phyloP scores from a whole-genome alignment of 2,797 vertebrate genomes.

The Gambusia yucatana region DNA sequence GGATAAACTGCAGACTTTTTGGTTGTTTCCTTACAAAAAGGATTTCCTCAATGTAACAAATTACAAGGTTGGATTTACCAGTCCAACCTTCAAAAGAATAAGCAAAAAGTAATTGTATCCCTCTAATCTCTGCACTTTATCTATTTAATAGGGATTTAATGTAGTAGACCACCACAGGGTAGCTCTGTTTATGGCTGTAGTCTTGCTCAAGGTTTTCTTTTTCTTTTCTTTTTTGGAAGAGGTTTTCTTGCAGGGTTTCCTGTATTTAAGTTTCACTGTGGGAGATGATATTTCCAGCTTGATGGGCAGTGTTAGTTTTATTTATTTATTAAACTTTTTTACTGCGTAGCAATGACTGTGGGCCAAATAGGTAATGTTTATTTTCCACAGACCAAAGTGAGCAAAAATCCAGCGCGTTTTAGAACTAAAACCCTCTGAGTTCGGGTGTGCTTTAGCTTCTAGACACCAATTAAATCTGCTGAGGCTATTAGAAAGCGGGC shows the following conservation, averaged over 20 bases:
- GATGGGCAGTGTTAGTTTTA: not conserved
- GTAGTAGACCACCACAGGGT: not conserved
- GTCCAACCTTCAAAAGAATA: not conserved
- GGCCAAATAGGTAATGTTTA: not conserved
- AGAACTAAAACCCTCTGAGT: not conserved
- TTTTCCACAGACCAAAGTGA: not conserved
- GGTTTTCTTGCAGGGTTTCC: not conserved
- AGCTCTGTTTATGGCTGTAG: not conserved
- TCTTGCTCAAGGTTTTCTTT: not conserved
- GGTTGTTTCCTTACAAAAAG: not conserved
- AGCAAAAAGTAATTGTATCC: not conserved
- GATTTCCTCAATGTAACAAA: not conserved
- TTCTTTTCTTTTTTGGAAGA: not conserved
- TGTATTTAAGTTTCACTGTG: not conserved
- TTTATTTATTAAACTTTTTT: not conserved
- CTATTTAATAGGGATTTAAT: not conserved
- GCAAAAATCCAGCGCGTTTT: not conserved
- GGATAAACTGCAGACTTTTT: not conserved
- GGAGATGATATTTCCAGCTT: not conserved
- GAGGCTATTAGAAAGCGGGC: no score
- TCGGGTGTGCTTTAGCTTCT: not conserved
- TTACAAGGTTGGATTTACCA: not conserved
- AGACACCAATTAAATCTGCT: not conserved
- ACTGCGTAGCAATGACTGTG: not conserved
- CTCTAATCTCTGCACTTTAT: not conserved